These are phyloP conservation scores for Corvus cornix DNA, from an alignment of 2,113 vertebrate genomes.

Conservation along the genomic window DNA sequence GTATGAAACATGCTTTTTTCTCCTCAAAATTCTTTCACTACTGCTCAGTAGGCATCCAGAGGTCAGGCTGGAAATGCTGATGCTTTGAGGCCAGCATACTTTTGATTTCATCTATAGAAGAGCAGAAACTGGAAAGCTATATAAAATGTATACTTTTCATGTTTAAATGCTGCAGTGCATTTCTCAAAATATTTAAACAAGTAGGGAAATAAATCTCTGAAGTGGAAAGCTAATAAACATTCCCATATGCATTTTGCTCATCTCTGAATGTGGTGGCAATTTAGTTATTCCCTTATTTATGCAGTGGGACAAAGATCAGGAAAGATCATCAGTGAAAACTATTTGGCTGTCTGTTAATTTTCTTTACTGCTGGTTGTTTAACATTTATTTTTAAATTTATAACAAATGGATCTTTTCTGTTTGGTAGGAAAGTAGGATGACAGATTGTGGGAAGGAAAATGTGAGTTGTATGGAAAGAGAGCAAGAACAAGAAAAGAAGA, in stretches of 20 bases:
- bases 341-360: slow-evolving; percentile 32
- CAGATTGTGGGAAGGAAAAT: slow-evolving; percentile 55
- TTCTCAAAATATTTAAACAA: slow-evolving; percentile 76
- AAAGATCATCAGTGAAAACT: slow-evolving; percentile 59
- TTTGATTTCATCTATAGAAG: slow-evolving; percentile 61
- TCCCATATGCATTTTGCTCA: slow-evolving; percentile 63
- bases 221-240: slow-evolving; percentile 69
- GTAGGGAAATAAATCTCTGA: slow-evolving; percentile 69
- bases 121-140: slow-evolving; percentile 58
- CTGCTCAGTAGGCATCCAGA: slow-evolving; percentile 53
- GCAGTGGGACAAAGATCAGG: slow-evolving; percentile 48
- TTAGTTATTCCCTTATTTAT: slow-evolving; percentile 47
- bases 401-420: slow-evolving; percentile 44
- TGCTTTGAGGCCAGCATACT: slow-evolving; percentile 44
- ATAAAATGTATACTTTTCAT: slow-evolving; percentile 56
- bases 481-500: not conserved
- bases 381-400: slow-evolving; percentile 36
- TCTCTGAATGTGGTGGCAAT: slow-evolving; percentile 7
- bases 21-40: slow-evolving; percentile 59
- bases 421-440: slow-evolving; percentile 45
- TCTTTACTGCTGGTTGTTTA: slow-evolving; percentile 48
- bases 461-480: slow-evolving; percentile 28
- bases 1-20: slow-evolving; percentile 46
- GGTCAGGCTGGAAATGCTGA: slow-evolving; percentile 52
- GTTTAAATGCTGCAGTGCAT: slow-evolving; percentile 67